Conservation (phyloP, 2,113 vertebrate species). For the Tachysurus vachellii region DNA sequence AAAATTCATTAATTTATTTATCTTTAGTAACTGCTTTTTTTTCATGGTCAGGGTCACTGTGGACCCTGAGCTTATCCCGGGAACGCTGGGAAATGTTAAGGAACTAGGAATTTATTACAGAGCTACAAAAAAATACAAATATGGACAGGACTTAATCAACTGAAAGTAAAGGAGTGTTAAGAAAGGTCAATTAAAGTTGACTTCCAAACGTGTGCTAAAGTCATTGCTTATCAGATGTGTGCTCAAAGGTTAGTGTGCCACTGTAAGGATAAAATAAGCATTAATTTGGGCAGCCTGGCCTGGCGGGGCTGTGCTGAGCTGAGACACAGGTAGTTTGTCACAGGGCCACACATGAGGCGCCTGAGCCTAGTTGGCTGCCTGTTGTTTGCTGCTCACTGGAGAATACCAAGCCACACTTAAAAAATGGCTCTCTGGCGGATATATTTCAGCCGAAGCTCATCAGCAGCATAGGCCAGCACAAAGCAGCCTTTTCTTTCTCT, state of each 20-base stretch:
- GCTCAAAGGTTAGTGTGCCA: conserved; percentile 73
- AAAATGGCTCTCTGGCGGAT: conserved; percentile 54
- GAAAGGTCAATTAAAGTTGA: conserved; percentile 73
- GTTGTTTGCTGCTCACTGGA: conserved; percentile 68
- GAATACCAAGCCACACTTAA: conserved; percentile 60
- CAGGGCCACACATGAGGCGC: conserved; percentile 66
- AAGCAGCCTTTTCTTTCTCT: conserved; percentile 55
- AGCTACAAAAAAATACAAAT: conserved; percentile 21
- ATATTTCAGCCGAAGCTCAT: conserved; percentile 58
- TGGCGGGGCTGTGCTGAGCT: conserved; percentile 68
- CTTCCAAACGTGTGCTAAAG: conserved; percentile 78
- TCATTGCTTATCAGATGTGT: conserved; percentile 84
- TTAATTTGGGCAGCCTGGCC: conserved; percentile 69
- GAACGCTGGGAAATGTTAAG: conserved; percentile 5
- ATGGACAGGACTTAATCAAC: conserved; percentile 46
- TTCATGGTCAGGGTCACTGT: neutral
- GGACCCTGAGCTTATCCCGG: neutral
- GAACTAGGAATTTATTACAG: conserved; percentile 53
- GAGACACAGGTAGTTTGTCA: conserved; percentile 71
- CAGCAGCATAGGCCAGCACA: conserved; percentile 50
- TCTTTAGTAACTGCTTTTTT: neutral
- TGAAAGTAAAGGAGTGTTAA: conserved; percentile 60
- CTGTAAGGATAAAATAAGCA: conserved; percentile 67
- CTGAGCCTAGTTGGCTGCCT: conserved; percentile 64
- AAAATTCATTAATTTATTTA: conserved; percentile 35